Conservation (phyloP, 2,888 invertebrate genomes). For the Pasiphila rectangulata region DNA sequence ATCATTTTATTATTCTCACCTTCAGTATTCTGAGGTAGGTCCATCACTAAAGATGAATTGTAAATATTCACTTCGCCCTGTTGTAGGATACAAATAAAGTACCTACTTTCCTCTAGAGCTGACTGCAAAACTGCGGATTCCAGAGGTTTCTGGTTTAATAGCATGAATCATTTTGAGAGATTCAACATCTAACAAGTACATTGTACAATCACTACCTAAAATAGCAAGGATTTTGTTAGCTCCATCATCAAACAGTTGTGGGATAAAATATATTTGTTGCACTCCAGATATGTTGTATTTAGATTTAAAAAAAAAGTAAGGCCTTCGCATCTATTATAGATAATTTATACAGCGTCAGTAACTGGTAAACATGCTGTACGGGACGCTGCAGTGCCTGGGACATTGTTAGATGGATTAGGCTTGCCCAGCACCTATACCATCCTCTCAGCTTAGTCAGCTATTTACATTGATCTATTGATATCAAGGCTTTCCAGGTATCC, state of each 20-base stretch:
- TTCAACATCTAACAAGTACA: slow-evolving; percentile 81
- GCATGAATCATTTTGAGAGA: slow-evolving; percentile 65
- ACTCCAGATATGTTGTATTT: slow-evolving; percentile 73
- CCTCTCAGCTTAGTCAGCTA: too few species aligned
- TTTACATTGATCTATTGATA: slow-evolving; percentile 76
- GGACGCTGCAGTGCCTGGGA: too few species aligned
- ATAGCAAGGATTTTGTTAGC: slow-evolving; percentile 82
- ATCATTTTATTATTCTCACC: slow-evolving; percentile 32
- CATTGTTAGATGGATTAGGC: too few species aligned
- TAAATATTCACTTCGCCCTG: slow-evolving; percentile 82
- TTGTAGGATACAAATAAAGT: slow-evolving; percentile 79
- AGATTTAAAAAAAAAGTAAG: too few species aligned
- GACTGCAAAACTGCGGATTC: slow-evolving; percentile 75
- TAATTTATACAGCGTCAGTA: too few species aligned
- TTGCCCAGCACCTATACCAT: too few species aligned
- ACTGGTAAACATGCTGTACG: too few species aligned
- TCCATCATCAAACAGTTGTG: slow-evolving; percentile 83
- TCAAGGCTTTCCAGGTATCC: slow-evolving; percentile 81
- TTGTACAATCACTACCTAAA: slow-evolving; percentile 75
- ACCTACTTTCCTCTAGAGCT: slow-evolving; percentile 81
- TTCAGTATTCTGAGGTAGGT: slow-evolving; percentile 40
- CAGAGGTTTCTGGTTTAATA: slow-evolving; percentile 63
- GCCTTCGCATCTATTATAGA: too few species aligned
- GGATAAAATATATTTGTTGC: slow-evolving; percentile 80
- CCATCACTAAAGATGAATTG: slow-evolving; percentile 66